These are phyloP conservation scores for Condylostylus longicornis DNA, from an alignment of 1,140 invertebrate genomes.

Conservation along the genomic window DNA sequence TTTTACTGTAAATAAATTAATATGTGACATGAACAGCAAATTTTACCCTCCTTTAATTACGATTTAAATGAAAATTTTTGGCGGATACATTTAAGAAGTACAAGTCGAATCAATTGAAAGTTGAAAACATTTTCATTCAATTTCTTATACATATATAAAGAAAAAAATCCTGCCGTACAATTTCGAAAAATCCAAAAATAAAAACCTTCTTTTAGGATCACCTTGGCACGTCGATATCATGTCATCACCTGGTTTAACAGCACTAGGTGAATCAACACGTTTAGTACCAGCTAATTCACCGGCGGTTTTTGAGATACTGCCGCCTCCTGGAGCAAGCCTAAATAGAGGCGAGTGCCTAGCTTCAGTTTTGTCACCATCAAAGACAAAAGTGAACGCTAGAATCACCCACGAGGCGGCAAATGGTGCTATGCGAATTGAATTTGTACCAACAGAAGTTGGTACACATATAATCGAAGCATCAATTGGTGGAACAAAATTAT, in stretches of 20 bases:
- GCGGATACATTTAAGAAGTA: too few species aligned
- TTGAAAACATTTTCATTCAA: too few species aligned
- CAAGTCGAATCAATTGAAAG: too few species aligned
- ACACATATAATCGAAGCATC: conserved; percentile 78
- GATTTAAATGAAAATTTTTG: too few species aligned
- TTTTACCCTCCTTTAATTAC: too few species aligned
- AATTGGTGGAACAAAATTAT: conserved; percentile 71
- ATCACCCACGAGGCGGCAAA: conserved; percentile 48
- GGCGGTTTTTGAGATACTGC: conserved; percentile 65
- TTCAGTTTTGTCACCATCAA: conserved; percentile 36
- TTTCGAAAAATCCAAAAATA: too few species aligned
- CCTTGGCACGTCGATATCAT: conserved; percentile 81
- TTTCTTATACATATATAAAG: too few species aligned
- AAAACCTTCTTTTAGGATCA: conserved; percentile 59
- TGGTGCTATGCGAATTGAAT: conserved; percentile 74
- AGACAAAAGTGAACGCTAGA: conserved; percentile 46
- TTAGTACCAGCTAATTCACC: conserved; percentile 73
- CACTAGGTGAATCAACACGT: conserved; percentile 69
- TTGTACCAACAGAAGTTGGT: conserved; percentile 79
- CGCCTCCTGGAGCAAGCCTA: conserved; percentile 35
- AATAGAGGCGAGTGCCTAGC: conserved; percentile 34
- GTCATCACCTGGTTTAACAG: conserved; percentile 48
- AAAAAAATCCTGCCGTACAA: too few species aligned
- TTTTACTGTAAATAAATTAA: too few species aligned
- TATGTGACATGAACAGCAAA: too few species aligned